A percentile compares a stretch with the other conserved stretches of the same genome.
These are phyloP conservation scores for Zalophus californianus DNA, from an alignment of 2,797 vertebrate species.

Conservation along the genomic window DNA sequence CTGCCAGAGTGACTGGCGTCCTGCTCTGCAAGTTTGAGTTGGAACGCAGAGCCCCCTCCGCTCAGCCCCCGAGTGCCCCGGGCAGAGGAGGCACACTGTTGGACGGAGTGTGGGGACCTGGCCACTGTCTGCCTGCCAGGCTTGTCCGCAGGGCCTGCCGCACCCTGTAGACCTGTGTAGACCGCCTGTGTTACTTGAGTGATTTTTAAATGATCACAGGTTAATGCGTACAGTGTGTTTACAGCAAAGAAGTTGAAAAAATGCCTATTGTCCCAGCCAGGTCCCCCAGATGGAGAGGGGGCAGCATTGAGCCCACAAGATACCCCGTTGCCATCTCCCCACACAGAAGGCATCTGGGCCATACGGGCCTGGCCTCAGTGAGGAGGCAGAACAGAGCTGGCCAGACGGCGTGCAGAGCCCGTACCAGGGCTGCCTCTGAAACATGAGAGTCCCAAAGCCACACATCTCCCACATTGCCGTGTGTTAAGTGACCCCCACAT, in stretches of 20 bases:
- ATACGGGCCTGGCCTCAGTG: neutral
- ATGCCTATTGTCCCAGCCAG: neutral
- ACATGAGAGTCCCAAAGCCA: neutral
- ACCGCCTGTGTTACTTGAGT: neutral
- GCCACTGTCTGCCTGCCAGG: neutral
- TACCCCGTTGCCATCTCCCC: neutral
- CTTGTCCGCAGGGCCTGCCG: neutral
- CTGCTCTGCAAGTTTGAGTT: neutral
- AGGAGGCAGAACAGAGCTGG: neutral
- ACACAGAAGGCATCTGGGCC: neutral
- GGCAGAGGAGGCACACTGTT: neutral
- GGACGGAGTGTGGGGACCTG: neutral
- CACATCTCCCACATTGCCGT: neutral
- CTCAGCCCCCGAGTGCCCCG: neutral
- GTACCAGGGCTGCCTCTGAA: neutral
- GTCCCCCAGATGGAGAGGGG: neutral
- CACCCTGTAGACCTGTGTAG: rapidly evolving
- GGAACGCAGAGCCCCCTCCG: slow-evolving; percentile 7
- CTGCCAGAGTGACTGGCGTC: neutral
- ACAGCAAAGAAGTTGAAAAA: neutral
- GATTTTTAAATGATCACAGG: neutral
- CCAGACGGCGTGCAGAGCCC: neutral
- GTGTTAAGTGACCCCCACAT: neutral
- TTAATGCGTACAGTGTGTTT: neutral
- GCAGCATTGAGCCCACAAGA: neutral